Percentiles rank a stretch among this genome's conserved stretches.
Evolutionary conservation across 2,888 invertebrate genomes (phyloP).

Genomic region (Pyrgus malvae): DNA sequence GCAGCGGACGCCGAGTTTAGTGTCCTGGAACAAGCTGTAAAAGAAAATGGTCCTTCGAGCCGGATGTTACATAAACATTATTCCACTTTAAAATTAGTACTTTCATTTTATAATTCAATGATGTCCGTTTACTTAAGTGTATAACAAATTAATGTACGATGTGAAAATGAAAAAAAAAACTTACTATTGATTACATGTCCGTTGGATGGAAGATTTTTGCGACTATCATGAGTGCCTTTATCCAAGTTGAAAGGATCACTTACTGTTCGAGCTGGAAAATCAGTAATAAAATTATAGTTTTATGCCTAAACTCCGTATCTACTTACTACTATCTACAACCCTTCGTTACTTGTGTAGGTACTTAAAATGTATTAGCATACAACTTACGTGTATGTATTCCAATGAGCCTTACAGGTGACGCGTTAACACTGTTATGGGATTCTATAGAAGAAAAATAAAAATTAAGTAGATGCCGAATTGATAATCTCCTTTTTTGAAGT

Average conservation of each 20-base stretch:
- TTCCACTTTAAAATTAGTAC: neutral
- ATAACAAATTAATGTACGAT: neutral
- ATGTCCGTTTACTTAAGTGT: too few species aligned
- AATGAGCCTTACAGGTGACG: conserved; percentile 25
- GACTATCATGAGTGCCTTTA: conserved; percentile 28
- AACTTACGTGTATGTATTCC: conserved; percentile 33
- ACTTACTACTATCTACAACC: too few species aligned
- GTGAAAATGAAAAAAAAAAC: conserved; percentile 23
- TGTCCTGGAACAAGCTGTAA: conserved; percentile 48
- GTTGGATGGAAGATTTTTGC: too few species aligned
- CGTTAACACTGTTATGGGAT: conserved; percentile 3
- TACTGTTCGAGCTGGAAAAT: conserved; percentile 40
- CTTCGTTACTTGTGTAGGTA: too few species aligned
- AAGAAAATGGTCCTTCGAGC: conserved; percentile 4
- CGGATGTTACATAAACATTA: neutral
- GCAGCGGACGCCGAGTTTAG: conserved; percentile 32
- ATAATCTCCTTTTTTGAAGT: too few species aligned
- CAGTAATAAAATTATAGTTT: neutral
- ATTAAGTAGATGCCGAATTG: too few species aligned
- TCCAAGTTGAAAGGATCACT: conserved; percentile 42
- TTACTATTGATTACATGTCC: conserved; percentile 42
- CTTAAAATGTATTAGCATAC: neutral
- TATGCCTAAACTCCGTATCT: too few species aligned
- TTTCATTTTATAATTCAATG: too few species aligned
- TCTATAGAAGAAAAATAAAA: neutral